A percentile compares a stretch with the other conserved stretches of the same genome.
Conservation (phyloP, 2,888 invertebrate species). For the Agriotes lineatus region DNA sequence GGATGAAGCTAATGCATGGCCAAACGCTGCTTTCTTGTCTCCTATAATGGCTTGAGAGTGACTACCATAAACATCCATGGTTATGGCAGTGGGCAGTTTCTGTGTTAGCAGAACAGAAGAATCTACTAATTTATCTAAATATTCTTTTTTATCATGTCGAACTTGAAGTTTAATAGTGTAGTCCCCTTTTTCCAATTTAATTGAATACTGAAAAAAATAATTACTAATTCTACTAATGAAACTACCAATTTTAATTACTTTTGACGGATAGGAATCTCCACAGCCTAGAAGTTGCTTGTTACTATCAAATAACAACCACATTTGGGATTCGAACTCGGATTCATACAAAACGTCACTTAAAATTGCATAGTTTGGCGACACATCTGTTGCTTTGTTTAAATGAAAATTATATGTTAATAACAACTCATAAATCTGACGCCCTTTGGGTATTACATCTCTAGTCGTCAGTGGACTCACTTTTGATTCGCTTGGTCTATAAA, state of each 20-base stretch:
- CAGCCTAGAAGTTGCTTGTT: constrained; percentile 89
- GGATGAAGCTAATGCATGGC: constrained; percentile 64
- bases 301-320: constrained; percentile 95
- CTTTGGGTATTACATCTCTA: constrained; percentile 89
- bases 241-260: constrained; percentile 67
- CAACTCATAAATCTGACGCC: constrained; percentile 92
- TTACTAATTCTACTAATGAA: constrained; percentile 1
- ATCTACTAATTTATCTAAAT: constrained; percentile 88
- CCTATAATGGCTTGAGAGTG: constrained; percentile 78
- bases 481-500: constrained; percentile 85
- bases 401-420: constrained; percentile 89
- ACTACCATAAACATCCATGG: constrained; percentile 81
- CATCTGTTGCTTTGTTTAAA: constrained; percentile 85
- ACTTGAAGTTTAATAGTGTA: constrained; percentile 89
- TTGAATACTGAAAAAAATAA: constrained; percentile 74
- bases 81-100: constrained; percentile 79
- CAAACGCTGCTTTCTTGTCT: constrained; percentile 77
- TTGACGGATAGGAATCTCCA: constrained; percentile 91
- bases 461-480: constrained; percentile 83
- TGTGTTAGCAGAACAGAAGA: constrained; percentile 80
- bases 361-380: constrained; percentile 82
- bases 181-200: constrained; percentile 96
- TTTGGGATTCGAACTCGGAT: constrained; percentile 94
- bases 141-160: constrained; percentile 88
- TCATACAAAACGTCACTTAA: constrained; percentile 93